phyloP scores from a whole-genome alignment of 2,113 vertebrate species.

The Cavia aperea region DNA sequence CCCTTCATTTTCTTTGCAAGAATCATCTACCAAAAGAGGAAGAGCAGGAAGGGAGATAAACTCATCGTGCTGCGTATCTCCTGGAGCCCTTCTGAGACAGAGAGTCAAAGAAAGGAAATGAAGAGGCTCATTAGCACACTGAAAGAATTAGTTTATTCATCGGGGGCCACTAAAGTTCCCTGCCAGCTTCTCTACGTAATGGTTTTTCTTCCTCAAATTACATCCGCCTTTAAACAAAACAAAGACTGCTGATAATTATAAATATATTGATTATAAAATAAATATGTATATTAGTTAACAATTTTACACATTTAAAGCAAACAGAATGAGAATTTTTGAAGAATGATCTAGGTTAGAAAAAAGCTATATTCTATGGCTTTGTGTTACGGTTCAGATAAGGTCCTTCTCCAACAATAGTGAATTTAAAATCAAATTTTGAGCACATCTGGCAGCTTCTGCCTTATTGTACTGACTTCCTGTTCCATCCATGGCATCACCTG shows the following conservation, averaged over 20 bases:
- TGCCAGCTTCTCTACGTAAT: background rate
- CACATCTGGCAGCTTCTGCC: background rate
- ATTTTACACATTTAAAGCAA: background rate
- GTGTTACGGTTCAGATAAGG: background rate
- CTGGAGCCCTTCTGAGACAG: background rate
- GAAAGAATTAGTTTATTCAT: background rate
- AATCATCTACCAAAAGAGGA: background rate
- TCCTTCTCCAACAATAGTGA: background rate
- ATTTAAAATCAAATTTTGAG: background rate
- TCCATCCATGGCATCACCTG: background rate
- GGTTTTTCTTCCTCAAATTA: background rate
- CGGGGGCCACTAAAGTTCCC: background rate
- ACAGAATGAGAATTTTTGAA: background rate
- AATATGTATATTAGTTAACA: background rate
- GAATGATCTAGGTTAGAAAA: background rate
- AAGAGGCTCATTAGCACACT: background rate
- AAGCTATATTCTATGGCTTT: background rate
- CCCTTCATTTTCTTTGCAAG: background rate
- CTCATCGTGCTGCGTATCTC: fast-evolving
- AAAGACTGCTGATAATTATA: background rate
- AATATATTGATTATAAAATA: background rate
- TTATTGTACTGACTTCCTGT: background rate
- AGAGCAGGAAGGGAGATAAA: background rate
- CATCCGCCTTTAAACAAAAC: background rate
- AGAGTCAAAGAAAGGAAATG: background rate